Conservation (phyloP, 1,140 invertebrate species). For the Cydia pomonella region DNA sequence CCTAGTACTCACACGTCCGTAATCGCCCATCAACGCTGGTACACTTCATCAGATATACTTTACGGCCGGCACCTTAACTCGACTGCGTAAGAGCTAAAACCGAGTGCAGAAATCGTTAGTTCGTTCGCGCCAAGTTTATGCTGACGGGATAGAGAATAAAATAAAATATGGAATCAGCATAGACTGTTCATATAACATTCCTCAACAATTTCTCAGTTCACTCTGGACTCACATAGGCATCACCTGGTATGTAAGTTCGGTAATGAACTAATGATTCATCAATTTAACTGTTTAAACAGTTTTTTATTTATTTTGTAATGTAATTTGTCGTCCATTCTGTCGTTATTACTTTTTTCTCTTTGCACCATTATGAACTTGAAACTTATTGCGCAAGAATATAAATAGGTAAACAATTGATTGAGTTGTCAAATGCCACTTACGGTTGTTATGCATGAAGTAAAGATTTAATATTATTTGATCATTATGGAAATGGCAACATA, state of each 20-base stretch:
- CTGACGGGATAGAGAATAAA: not conserved
- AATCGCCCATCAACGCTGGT: not conserved
- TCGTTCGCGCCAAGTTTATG: not conserved
- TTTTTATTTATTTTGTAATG: too few relatives aligned
- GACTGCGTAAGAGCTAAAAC: not conserved
- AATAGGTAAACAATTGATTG: too few relatives aligned
- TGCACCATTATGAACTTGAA: too few relatives aligned
- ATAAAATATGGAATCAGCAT: not conserved
- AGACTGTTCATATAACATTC: not conserved
- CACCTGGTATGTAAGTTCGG: not conserved
- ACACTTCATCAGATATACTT: constrained; percentile 2
- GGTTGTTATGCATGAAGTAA: too few relatives aligned
- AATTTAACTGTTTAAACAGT: too few relatives aligned
- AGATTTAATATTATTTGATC: too few relatives aligned
- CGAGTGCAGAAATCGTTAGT: too few relatives aligned
- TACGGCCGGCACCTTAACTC: not conserved
- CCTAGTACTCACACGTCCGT: constrained; percentile 15
- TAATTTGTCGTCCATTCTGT: too few relatives aligned
- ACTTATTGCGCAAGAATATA: too few relatives aligned
- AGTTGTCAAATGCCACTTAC: too few relatives aligned
- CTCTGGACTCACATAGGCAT: not conserved
- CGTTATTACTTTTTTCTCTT: too few relatives aligned
- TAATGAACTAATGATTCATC: not conserved
- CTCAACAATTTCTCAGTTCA: not conserved
- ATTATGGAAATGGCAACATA: too few relatives aligned